phyloP scores from a whole-genome alignment of 23 tunicate species.

The Ascidia mentula region DNA sequence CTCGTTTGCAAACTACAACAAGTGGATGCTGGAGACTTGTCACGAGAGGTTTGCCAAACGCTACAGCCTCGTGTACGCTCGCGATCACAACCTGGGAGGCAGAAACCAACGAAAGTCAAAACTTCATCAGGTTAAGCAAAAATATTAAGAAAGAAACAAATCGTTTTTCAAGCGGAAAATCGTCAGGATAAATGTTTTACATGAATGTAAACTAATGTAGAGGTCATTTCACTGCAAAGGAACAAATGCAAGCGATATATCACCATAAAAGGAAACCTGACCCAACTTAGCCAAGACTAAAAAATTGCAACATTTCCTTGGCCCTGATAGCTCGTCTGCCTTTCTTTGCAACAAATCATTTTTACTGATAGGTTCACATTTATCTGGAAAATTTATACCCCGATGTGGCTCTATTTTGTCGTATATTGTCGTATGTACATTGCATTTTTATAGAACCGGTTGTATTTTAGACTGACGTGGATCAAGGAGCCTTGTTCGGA shows the following conservation, averaged over 20 bases:
- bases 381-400: too few species aligned
- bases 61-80: conserved; percentile 27
- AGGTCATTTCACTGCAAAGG: too few species aligned
- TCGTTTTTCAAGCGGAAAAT: not conserved
- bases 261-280: too few species aligned
- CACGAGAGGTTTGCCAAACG: conserved; percentile 67
- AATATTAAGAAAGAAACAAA: not conserved
- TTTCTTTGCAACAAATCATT: too few species aligned
- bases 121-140: conserved; percentile 33
- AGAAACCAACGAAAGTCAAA: conserved; percentile 44
- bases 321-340: too few species aligned
- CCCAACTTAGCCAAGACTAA: too few species aligned
- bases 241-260: too few species aligned
- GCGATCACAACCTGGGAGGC: conserved; percentile 61
- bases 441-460: too few species aligned
- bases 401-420: too few species aligned
- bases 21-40: conserved; percentile 55
- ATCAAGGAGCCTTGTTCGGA: conserved; percentile 42
- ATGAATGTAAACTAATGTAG: too few species aligned
- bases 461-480: conserved; percentile 24
- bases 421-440: too few species aligned
- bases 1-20: conserved; percentile 22
- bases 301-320: too few species aligned
- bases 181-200: not conserved
- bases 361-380: not conserved